Percentiles rank a stretch among this genome's conserved stretches.
These are phyloP conservation scores for Solenodon paradoxus DNA, from an alignment of 2,113 vertebrate genomes.

Conservation along the genomic window DNA sequence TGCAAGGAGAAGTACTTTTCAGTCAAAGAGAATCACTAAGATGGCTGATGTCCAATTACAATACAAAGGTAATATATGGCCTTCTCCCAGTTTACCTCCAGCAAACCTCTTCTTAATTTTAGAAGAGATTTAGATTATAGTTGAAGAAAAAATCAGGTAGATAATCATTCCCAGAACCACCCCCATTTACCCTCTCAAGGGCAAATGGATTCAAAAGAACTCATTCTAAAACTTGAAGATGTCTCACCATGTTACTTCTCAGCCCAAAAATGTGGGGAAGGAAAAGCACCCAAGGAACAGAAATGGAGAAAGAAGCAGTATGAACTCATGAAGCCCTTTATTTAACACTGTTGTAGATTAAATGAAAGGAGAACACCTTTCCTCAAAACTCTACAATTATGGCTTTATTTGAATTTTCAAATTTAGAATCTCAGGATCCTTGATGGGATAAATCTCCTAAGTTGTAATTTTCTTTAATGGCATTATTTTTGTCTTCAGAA, in stretches of 20 bases:
- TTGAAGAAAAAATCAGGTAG: not conserved
- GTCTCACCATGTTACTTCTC: conserved; percentile 64
- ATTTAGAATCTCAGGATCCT: not conserved
- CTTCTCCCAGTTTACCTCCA: conserved; percentile 45
- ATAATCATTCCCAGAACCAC: conserved; percentile 32
- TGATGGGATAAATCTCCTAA: not conserved
- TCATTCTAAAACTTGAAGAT: conserved; percentile 27
- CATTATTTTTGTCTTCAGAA: not conserved
- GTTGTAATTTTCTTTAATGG: not conserved
- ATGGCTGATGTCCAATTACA: conserved; percentile 73
- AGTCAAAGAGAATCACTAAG: conserved; percentile 72
- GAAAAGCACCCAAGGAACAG: not conserved
- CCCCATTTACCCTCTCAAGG: not conserved
- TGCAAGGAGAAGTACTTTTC: too few relatives aligned
- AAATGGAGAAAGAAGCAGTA: conserved; percentile 42
- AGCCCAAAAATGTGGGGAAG: conserved; percentile 45
- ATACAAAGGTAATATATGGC: conserved; percentile 57
- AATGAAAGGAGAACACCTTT: not conserved
- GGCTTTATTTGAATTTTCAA: not conserved
- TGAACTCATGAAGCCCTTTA: conserved; percentile 56
- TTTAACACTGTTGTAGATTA: not conserved
- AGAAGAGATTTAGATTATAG: not conserved
- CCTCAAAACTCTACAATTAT: not conserved
- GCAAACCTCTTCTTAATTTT: conserved; percentile 45
- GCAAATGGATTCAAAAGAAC: conserved; percentile 29